A percentile compares a stretch with the other conserved stretches of the same genome.
phyloP scores from a whole-genome alignment of 53 echinoderm and acorn worm species.

The Astropecten irregularis region DNA sequence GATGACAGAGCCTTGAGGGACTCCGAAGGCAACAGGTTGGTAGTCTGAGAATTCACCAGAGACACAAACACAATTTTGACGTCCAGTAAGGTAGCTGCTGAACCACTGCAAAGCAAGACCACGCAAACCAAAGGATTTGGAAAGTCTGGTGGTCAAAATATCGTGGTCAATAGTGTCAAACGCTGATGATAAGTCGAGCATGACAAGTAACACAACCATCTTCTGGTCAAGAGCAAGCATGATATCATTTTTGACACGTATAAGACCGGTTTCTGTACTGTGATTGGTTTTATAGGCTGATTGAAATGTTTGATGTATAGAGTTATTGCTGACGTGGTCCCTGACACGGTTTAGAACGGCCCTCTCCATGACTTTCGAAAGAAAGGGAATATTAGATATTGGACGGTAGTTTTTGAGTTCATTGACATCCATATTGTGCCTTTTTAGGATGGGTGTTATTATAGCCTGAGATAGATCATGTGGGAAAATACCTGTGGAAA shows the following conservation, averaged over 20 bases:
- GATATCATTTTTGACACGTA: neutral
- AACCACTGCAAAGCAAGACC: too few species aligned
- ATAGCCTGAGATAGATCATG: neutral
- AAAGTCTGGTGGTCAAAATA: neutral
- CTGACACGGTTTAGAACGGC: neutral
- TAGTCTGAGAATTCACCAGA: too few species aligned
- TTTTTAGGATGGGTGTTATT: slow-evolving; percentile 5
- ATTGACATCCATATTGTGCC: neutral
- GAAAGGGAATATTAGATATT: neutral
- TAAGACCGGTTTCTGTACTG: neutral
- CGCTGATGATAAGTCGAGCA: too few species aligned
- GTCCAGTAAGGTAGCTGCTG: too few species aligned
- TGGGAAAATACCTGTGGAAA: slow-evolving; percentile 6
- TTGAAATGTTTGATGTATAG: neutral
- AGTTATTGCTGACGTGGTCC: neutral
- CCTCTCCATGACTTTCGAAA: slow-evolving; percentile 11
- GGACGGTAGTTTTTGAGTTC: neutral
- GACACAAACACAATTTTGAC: too few species aligned
- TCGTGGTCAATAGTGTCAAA: too few species aligned
- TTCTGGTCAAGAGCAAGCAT: neutral
- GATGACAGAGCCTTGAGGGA: too few species aligned
- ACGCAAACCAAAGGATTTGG: neutral
- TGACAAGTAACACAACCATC: neutral
- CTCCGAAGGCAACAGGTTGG: too few species aligned
- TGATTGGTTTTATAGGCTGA: neutral